phyloP scores from a whole-genome alignment of 2,797 vertebrate species.

The Falco concolor region DNA sequence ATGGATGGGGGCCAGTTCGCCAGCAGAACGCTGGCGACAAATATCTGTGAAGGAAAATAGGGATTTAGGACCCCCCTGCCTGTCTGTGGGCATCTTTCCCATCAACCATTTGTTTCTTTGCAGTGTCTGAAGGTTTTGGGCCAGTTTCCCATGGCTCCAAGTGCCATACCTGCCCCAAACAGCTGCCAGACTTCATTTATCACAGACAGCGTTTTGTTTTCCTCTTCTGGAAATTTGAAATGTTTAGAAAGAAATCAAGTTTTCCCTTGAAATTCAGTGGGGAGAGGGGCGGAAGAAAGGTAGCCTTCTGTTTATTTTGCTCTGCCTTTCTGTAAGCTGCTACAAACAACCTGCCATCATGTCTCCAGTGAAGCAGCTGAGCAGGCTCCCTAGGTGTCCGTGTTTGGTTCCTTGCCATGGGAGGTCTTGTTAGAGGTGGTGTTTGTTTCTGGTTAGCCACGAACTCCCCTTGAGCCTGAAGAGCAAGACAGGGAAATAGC shows the following conservation, averaged over 20 bases:
- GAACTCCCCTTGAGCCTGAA: not conserved
- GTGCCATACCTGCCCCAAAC: not conserved
- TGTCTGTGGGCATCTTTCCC: not conserved
- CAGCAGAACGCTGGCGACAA: not conserved
- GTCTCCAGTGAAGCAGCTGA: not conserved
- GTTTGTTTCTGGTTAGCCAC: slow-evolving; percentile 6
- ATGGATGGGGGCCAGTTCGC: not conserved
- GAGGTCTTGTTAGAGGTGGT: slow-evolving; percentile 18
- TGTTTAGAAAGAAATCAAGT: not conserved
- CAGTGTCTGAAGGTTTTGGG: not conserved
- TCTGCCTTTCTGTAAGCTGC: not conserved
- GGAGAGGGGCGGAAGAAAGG: not conserved
- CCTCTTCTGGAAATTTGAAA: not conserved
- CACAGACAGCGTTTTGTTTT: not conserved
- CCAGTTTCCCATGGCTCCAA: not conserved
- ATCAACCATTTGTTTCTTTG: not conserved
- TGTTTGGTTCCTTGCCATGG: not conserved
- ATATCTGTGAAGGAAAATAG: not conserved
- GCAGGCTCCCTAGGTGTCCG: slow-evolving; percentile 4
- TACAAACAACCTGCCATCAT: not conserved
- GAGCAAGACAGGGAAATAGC: slow-evolving; percentile 2
- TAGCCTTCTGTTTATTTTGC: not conserved
- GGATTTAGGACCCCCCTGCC: not conserved
- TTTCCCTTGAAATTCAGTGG: not conserved
- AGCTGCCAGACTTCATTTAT: slow-evolving; percentile 19